A percentile compares a stretch with the other conserved stretches of the same genome.
Evolutionary conservation across 2,113 vertebrate species (phyloP).

Genomic region (Egretta garzetta): DNA sequence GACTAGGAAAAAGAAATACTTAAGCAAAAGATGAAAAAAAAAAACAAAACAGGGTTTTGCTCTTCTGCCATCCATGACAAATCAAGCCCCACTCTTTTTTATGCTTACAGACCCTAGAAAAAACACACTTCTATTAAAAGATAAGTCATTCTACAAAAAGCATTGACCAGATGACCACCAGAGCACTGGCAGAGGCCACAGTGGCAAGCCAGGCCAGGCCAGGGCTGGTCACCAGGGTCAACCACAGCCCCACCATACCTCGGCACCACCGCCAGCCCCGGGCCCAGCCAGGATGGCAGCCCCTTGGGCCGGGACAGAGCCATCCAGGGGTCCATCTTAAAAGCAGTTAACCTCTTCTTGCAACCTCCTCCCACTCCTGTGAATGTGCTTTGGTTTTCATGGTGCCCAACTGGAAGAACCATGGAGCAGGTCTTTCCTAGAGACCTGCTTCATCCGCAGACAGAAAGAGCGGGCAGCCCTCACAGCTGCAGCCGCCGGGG

Average conservation of each 20-base stretch:
- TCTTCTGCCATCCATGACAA: not conserved
- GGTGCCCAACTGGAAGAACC: not conserved
- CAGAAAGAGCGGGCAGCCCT: rapidly evolving
- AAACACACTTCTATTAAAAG: not conserved
- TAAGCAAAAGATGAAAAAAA: not conserved
- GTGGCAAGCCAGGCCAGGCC: rapidly evolving
- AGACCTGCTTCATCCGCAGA: not conserved
- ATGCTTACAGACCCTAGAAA: not conserved
- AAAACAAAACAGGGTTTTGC: not conserved
- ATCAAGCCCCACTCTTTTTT: not conserved
- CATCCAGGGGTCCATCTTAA: not conserved
- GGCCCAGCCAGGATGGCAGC: rapidly evolving
- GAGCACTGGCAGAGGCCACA: not conserved
- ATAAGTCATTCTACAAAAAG: not conserved
- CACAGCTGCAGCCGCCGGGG: not conserved
- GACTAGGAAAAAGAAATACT: not conserved
- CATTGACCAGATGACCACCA: not conserved
- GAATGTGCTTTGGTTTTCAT: not conserved
- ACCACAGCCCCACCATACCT: not conserved
- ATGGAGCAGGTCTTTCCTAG: not conserved
- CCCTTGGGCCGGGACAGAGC: rapidly evolving
- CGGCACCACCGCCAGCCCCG: rapidly evolving
- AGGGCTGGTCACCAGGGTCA: not conserved
- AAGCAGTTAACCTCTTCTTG: not conserved
- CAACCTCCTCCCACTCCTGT: not conserved